These are phyloP conservation scores for Canis aureus DNA, from an alignment of 2,113 vertebrate species.

Conservation along the genomic window DNA sequence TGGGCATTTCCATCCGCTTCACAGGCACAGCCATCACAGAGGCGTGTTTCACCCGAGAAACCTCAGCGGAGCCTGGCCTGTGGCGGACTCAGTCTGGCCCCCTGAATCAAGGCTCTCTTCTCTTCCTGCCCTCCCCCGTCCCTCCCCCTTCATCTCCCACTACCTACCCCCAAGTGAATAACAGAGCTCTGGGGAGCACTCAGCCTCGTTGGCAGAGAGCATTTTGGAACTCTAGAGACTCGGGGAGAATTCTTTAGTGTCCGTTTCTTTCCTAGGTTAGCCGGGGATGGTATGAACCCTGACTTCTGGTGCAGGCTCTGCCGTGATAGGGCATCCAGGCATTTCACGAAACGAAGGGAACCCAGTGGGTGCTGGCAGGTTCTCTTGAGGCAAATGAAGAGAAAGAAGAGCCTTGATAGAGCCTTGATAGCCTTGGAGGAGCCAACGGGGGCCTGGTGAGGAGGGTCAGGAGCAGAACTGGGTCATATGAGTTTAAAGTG, in stretches of 20 bases:
- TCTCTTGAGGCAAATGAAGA: slow-evolving; percentile 26
- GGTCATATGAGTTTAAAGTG: neutral
- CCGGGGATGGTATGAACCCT: slow-evolving; percentile 27
- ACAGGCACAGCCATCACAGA: slow-evolving; percentile 90
- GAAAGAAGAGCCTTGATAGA: neutral
- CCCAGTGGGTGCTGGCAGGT: slow-evolving; percentile 5
- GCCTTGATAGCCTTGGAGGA: neutral
- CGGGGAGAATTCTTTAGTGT: slow-evolving; percentile 19
- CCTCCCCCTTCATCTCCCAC: slow-evolving; percentile 75
- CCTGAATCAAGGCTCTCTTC: slow-evolving; percentile 91
- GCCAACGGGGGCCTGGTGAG: neutral
- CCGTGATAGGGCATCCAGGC: neutral
- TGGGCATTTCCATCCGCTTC: slow-evolving; percentile 91
- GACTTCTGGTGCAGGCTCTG: slow-evolving; percentile 38
- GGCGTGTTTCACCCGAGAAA: slow-evolving; percentile 89
- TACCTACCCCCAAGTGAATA: slow-evolving; percentile 84
- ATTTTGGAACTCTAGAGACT: slow-evolving; percentile 66
- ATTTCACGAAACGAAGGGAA: slow-evolving; percentile 20
- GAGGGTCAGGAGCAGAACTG: neutral
- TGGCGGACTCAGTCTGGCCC: slow-evolving; percentile 89
- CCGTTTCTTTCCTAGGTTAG: neutral
- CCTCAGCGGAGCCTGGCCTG: slow-evolving; percentile 87
- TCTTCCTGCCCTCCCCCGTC: slow-evolving; percentile 81
- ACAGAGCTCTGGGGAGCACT: slow-evolving; percentile 83
- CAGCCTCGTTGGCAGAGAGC: slow-evolving; percentile 49